A percentile compares a stretch with the other conserved stretches of the same genome.
These are phyloP conservation scores for Halocaridina rubra DNA, from an alignment of 2,888 invertebrate species.

Conservation along the genomic window DNA sequence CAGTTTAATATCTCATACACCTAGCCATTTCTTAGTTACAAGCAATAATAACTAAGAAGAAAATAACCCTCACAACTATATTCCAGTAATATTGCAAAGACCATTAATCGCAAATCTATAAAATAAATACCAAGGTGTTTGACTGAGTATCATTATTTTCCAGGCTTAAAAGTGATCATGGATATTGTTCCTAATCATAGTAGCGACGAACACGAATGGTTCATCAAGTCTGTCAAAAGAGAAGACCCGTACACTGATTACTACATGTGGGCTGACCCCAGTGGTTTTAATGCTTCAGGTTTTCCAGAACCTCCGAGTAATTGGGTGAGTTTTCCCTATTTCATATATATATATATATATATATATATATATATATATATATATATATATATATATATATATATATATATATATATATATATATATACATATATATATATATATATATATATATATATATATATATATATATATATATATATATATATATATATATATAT, in stretches of 20 bases:
- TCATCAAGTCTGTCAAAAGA: constrained; percentile 75
- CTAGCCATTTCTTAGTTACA: no score
- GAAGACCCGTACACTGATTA: constrained; percentile 77
- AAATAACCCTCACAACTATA: no score
- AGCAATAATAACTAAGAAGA: no score
- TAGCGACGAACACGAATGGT: constrained; percentile 78
- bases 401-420: not conserved
- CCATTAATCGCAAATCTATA: no score
- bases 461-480: constrained; percentile 11
- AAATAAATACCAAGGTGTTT: no score
- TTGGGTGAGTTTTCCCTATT: constrained; percentile 74
- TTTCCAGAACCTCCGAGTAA: constrained; percentile 75
- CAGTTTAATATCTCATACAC: no score
- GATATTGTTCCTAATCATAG: constrained; percentile 85
- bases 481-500: not conserved
- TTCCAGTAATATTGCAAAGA: no score
- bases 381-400: not conserved
- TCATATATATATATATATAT: not conserved
- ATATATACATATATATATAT: not conserved
- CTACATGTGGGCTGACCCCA: constrained; percentile 81
- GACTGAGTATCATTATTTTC: no score
- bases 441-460: not conserved
- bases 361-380: not conserved
- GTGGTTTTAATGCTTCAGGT: constrained; percentile 67
- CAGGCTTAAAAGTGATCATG: constrained; percentile 75